Evolutionary conservation across 2,888 invertebrate genomes (phyloP).

Genomic region (Gonocerus acuteangulatus): DNA sequence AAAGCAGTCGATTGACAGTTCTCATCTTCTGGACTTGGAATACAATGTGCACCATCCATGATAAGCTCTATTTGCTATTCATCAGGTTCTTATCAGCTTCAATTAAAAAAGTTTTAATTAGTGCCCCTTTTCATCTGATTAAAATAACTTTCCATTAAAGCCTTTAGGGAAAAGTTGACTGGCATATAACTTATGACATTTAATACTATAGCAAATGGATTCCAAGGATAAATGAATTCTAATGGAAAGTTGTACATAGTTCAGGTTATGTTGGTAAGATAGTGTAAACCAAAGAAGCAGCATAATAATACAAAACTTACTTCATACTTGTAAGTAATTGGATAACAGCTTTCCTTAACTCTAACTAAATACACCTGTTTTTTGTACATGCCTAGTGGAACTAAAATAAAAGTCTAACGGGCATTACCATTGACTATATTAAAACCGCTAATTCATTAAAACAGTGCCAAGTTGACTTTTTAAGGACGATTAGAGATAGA

Average conservation of each 20-base stretch:
- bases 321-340: too few relatives aligned
- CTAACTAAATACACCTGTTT: too few relatives aligned
- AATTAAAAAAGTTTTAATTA: background rate
- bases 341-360: too few relatives aligned
- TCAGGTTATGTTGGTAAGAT: too few relatives aligned
- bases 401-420: background rate
- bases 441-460: background rate
- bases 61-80: background rate
- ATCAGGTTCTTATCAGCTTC: constrained; percentile 1
- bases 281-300: too few relatives aligned
- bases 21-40: constrained; percentile 31
- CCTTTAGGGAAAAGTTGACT: too few relatives aligned
- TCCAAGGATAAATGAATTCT: too few relatives aligned
- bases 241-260: too few relatives aligned
- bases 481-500: background rate
- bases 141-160: background rate
- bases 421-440: background rate
- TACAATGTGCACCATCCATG: constrained; percentile 31
- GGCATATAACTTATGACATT: too few relatives aligned
- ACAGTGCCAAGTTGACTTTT: background rate
- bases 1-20: constrained; percentile 36
- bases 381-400: background rate
- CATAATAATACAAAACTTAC: too few relatives aligned
- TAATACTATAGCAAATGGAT: too few relatives aligned
- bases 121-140: background rate